Percentiles rank a stretch among this genome's conserved stretches.
Evolutionary conservation across 2,113 vertebrate species (phyloP).

Genomic region (Turnix velox): DNA sequence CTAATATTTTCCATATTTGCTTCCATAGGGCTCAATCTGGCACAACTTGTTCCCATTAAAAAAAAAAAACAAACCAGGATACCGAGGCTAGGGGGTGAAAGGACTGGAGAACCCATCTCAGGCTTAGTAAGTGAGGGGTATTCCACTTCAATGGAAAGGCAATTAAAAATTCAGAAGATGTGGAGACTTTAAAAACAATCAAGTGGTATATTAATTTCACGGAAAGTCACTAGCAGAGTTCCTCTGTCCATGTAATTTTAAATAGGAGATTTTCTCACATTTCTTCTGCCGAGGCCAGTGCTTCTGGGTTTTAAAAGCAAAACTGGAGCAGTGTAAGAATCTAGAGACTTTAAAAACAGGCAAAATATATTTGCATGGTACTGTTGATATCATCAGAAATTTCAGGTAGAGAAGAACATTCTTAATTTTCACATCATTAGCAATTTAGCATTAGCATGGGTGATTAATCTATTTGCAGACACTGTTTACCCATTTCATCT

Average conservation of each 20-base stretch:
- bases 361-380: background rate
- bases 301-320: constrained; percentile 22
- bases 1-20: constrained; percentile 11
- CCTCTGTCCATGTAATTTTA: background rate
- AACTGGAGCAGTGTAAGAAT: background rate
- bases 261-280: constrained; percentile 38
- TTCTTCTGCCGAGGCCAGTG: background rate
- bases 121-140: background rate
- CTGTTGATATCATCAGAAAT: background rate
- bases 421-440: background rate
- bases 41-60: background rate
- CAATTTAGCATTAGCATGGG: background rate
- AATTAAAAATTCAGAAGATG: constrained; percentile 52
- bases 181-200: constrained; percentile 51
- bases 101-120: background rate
- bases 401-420: background rate
- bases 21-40: background rate
- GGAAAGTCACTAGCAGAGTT: background rate
- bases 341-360: background rate
- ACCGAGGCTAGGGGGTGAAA: background rate
- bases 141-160: constrained; percentile 33
- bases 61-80: background rate
- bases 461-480: constrained; percentile 22
- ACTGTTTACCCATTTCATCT: background rate
- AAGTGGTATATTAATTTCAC: constrained; percentile 43